Conservation (phyloP, 2,888 invertebrate species). For the Endomychus coccineus region DNA sequence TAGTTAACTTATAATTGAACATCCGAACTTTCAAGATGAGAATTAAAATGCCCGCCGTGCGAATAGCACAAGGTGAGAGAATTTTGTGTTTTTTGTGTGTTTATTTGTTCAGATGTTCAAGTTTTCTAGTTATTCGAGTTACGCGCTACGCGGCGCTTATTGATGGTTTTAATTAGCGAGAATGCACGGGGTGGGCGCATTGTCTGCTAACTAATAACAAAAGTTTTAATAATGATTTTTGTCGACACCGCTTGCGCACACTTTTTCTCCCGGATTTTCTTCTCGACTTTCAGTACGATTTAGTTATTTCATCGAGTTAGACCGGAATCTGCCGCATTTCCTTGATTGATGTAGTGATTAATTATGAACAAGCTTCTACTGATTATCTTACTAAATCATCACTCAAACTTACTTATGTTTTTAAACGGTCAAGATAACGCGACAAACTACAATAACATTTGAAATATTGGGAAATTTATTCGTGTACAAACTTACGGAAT, state of each 20-base stretch:
- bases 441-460: too few species aligned
- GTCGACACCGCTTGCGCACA: conserved; percentile 40
- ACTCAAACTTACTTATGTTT: too few species aligned
- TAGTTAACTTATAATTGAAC: too few species aligned
- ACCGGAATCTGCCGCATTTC: too few species aligned
- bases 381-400: too few species aligned
- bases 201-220: conserved; percentile 38
- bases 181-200: conserved; percentile 19
- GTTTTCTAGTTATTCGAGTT: conserved; percentile 8
- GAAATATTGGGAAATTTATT: too few species aligned
- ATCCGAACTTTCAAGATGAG: conserved; percentile 80
- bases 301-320: conserved; percentile 12
- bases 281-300: conserved; percentile 14
- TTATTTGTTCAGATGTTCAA: background rate
- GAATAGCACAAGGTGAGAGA: conserved; percentile 89
- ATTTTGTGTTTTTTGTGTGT: background rate
- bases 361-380: too few species aligned
- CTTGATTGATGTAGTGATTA: too few species aligned
- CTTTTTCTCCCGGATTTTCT: conserved; percentile 32
- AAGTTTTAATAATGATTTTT: conserved; percentile 45
- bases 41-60: conserved; percentile 96
- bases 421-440: too few species aligned
- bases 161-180: conserved; percentile 34
- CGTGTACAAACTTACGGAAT: too few species aligned
- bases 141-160: conserved; percentile 30